These are phyloP conservation scores for Meriones unguiculatus DNA, from an alignment of 2,113 vertebrate genomes.

Conservation along the genomic window DNA sequence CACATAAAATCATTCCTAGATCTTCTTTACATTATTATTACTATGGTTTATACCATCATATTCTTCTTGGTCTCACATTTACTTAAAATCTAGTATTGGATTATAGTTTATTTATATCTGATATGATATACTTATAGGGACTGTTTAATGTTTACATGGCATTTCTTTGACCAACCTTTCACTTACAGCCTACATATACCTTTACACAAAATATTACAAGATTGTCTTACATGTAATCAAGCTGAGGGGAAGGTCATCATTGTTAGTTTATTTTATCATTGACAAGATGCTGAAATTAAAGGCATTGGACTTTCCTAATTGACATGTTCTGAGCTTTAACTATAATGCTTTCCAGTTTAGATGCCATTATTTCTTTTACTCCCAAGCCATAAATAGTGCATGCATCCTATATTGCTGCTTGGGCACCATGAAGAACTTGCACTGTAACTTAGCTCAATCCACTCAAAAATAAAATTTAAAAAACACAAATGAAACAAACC, in stretches of 20 bases:
- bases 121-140: neutral
- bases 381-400: neutral
- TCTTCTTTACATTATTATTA: neutral
- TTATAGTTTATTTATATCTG: neutral
- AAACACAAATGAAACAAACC: neutral
- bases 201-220: neutral
- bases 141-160: neutral
- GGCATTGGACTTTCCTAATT: neutral
- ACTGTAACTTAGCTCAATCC: neutral
- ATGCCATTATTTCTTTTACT: neutral
- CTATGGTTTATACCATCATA: neutral
- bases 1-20: neutral
- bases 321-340: neutral
- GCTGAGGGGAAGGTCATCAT: neutral
- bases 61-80: neutral
- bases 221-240: neutral
- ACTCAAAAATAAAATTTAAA: neutral
- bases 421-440: neutral
- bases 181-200: neutral
- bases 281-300: neutral
- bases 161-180: neutral
- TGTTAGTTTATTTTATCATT: neutral
- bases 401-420: neutral
- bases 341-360: neutral
- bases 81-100: neutral